These are phyloP conservation scores for Phengaris arion DNA, from an alignment of 2,888 invertebrate species.

Conservation along the genomic window DNA sequence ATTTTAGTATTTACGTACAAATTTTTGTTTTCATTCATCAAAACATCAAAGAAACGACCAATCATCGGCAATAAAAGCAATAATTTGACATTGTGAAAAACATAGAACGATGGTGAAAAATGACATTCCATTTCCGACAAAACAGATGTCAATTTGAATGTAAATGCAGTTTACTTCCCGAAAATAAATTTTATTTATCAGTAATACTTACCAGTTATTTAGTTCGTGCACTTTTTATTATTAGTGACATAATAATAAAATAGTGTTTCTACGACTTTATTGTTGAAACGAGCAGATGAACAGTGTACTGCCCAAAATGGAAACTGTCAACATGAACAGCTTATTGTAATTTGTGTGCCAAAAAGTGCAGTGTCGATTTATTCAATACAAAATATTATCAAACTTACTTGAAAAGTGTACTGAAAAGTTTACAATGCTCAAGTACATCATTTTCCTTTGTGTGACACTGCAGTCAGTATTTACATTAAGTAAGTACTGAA, in stretches of 20 bases:
- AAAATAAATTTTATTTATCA: not conserved
- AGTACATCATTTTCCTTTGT: not conserved
- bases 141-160: not conserved
- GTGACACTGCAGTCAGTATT: not conserved
- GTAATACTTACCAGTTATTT: not conserved
- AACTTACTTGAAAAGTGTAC: not conserved
- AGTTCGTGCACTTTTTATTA: conserved; percentile 18
- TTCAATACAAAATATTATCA: not conserved
- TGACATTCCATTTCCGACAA: not conserved
- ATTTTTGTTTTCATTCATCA: conserved; percentile 26
- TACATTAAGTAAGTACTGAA: conserved; percentile 8
- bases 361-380: not conserved
- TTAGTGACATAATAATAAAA: not conserved
- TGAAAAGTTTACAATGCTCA: conserved; percentile 7
- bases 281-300: not conserved
- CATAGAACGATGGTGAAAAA: no score
- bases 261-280: not conserved
- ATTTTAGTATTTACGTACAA: not conserved
- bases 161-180: not conserved
- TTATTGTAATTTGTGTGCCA: conserved; percentile 40
- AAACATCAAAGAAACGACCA: conserved; percentile 6
- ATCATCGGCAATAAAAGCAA: not conserved
- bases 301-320: conserved; percentile 20
- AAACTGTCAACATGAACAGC: conserved; percentile 47
- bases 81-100: not conserved